A percentile compares a stretch with the other conserved stretches of the same genome.
Conservation (phyloP, 2,797 vertebrate species). For the Onychomys torridus region DNA sequence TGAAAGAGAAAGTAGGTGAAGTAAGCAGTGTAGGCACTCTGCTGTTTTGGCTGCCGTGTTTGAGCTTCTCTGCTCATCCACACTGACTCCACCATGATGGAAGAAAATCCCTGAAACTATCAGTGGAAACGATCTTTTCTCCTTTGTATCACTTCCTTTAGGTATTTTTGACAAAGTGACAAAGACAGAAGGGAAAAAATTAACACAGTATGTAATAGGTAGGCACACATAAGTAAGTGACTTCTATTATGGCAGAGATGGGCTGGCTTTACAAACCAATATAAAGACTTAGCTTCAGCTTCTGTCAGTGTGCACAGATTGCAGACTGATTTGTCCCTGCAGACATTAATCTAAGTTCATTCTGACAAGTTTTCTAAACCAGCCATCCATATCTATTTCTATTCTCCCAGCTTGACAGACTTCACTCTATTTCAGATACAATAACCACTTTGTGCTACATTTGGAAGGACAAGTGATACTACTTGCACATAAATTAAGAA, state of each 20-base stretch:
- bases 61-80: accelerated
- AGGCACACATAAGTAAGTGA: not conserved
- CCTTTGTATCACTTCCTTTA: not conserved
- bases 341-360: not conserved
- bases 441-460: not conserved
- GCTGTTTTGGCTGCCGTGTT: not conserved
- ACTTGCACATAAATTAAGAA: not conserved
- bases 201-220: not conserved
- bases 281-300: not conserved
- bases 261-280: not conserved
- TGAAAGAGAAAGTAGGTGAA: not conserved
- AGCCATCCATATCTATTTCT: not conserved
- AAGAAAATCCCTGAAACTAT: not conserved
- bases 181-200: not conserved
- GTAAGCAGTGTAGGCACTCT: not conserved
- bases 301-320: not conserved
- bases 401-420: not conserved
- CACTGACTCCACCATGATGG: too few relatives aligned
- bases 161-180: not conserved
- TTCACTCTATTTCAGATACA: not conserved
- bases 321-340: not conserved
- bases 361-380: not conserved
- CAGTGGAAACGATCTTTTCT: not conserved
- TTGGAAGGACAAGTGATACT: not conserved
- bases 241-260: not conserved